Evolutionary conservation across 2,888 invertebrate genomes (phyloP).

Genomic region (Nasonovia ribisnigri): DNA sequence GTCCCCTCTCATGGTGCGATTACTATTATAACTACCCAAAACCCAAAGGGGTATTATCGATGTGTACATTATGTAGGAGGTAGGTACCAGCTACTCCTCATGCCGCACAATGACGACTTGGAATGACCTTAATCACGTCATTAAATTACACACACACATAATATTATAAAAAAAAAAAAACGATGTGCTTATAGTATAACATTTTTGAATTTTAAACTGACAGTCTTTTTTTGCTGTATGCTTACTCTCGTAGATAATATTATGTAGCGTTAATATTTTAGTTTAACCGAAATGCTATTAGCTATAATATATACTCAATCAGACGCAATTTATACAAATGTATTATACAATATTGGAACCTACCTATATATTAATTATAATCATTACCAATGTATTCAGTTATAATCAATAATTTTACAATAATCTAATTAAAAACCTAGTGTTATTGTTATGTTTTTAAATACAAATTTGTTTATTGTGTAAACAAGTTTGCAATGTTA

Average conservation of each 20-base stretch:
- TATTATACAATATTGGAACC: background rate
- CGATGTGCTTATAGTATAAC: background rate
- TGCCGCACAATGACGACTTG: background rate
- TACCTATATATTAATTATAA: background rate
- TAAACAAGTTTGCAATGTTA: background rate
- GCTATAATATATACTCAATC: background rate
- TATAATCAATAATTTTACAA: background rate
- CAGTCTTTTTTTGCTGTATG: background rate
- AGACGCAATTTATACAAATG: background rate
- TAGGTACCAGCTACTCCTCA: background rate
- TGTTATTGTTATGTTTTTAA: background rate
- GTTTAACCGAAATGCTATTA: background rate
- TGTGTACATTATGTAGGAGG: background rate
- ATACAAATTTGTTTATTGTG: background rate
- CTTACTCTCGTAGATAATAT: background rate
- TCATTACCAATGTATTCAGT: background rate
- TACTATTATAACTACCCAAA: constrained; percentile 8
- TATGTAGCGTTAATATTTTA: background rate
- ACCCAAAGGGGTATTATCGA: constrained; percentile 27
- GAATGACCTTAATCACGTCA: background rate
- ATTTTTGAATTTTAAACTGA: background rate
- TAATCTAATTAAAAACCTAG: background rate
- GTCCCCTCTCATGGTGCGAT: constrained; percentile 29
- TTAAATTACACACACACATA: background rate
- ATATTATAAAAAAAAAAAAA: background rate